A percentile compares a stretch with the other conserved stretches of the same genome.
phyloP scores from a whole-genome alignment of 2,888 invertebrate species.

The Saturnia japonica region DNA sequence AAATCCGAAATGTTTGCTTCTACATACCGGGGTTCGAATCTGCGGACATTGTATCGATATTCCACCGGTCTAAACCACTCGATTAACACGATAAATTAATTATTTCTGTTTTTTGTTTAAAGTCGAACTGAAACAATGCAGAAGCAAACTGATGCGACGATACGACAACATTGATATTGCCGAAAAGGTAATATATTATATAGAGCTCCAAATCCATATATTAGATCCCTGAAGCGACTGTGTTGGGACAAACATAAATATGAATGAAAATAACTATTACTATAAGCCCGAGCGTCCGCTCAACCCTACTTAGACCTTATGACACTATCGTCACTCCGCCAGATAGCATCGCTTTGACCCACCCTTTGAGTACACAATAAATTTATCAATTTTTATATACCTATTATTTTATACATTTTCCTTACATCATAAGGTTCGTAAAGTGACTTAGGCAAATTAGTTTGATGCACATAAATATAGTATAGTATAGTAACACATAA shows the following conservation, averaged over 20 bases:
- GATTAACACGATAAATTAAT: too few species aligned
- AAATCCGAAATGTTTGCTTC: too few species aligned
- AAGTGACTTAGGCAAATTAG: background rate
- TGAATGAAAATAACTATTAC: constrained; percentile 30
- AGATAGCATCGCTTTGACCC: constrained; percentile 27
- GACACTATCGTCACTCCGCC: constrained; percentile 26
- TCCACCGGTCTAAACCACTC: too few species aligned
- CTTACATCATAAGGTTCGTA: background rate
- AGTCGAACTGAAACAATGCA: background rate
- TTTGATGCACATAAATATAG: background rate
- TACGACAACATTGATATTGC: background rate
- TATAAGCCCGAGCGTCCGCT: constrained; percentile 28
- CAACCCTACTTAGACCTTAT: constrained; percentile 35
- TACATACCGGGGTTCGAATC: too few species aligned
- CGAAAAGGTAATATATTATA: background rate
- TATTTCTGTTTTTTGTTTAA: background rate
- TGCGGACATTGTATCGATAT: too few species aligned
- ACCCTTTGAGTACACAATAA: constrained; percentile 24
- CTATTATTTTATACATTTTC: background rate
- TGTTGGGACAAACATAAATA: constrained; percentile 25
- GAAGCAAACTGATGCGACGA: background rate
- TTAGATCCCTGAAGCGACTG: constrained; percentile 1
- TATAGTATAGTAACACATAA: background rate
- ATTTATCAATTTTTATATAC: constrained; percentile 14
- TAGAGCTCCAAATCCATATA: background rate